Evolutionary conservation across 2,888 invertebrate genomes (phyloP).

Genomic region (Leptinotarsa haldemani): DNA sequence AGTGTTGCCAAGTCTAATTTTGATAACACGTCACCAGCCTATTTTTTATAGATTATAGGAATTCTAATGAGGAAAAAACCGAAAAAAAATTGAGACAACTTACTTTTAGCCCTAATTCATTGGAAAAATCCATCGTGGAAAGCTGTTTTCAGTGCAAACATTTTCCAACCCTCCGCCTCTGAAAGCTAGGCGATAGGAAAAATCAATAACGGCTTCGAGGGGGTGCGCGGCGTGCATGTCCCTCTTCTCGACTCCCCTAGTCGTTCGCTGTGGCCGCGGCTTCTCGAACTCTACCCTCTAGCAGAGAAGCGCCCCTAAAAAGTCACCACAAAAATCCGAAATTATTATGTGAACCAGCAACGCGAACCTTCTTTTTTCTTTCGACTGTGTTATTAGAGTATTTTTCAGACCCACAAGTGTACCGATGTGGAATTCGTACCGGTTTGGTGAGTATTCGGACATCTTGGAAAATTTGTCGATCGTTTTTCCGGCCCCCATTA

Average conservation of each 20-base stretch:
- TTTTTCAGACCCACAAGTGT: slow-evolving; percentile 17
- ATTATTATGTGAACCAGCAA: slow-evolving; percentile 40
- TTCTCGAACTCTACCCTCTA: slow-evolving; percentile 40
- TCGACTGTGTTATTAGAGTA: slow-evolving; percentile 26
- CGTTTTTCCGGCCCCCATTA: slow-evolving; percentile 20
- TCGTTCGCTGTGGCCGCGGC: slow-evolving; percentile 45
- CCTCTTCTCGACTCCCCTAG: slow-evolving; percentile 44
- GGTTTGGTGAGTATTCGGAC: slow-evolving; percentile 44
- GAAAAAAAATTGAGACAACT: too few relatives aligned
- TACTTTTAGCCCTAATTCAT: too few relatives aligned
- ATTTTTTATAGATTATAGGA: too few relatives aligned
- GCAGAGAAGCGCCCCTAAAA: slow-evolving; percentile 29
- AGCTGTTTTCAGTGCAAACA: not conserved
- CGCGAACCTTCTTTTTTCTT: slow-evolving; percentile 28
- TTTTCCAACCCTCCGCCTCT: slow-evolving; percentile 29
- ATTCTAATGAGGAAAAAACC: too few relatives aligned
- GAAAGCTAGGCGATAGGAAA: slow-evolving; percentile 50
- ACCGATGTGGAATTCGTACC: slow-evolving; percentile 44
- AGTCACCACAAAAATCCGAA: slow-evolving; percentile 41
- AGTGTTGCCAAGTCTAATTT: too few relatives aligned
- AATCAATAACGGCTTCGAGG: slow-evolving; percentile 58
- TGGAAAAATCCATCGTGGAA: not conserved
- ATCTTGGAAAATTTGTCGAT: slow-evolving; percentile 37
- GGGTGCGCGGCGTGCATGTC: slow-evolving; percentile 53
- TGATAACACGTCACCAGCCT: too few relatives aligned